Percentiles rank a stretch among this genome's conserved stretches.
Conservation (phyloP, 2,113 vertebrate species). For the Perca schrenkii region DNA sequence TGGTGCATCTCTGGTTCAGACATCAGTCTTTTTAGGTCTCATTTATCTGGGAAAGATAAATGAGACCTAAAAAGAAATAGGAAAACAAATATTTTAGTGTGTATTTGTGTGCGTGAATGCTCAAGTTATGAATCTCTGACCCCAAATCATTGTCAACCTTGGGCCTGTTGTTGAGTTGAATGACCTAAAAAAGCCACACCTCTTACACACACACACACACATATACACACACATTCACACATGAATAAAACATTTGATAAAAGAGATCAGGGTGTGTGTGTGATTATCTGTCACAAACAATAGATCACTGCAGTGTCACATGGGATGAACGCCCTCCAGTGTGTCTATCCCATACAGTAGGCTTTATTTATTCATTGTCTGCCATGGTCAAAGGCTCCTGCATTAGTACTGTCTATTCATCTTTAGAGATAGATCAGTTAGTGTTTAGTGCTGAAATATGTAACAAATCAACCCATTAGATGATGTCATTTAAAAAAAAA, state of each 20-base stretch:
- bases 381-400: not conserved
- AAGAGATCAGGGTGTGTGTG: slow-evolving; percentile 61
- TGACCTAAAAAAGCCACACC: slow-evolving; percentile 56
- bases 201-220: slow-evolving; percentile 27
- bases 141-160: slow-evolving; percentile 24
- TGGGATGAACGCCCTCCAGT: slow-evolving; percentile 32
- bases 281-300: slow-evolving; percentile 60
- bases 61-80: no score
- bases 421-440: not conserved
- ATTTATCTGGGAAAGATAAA: not conserved
- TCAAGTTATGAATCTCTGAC: slow-evolving; percentile 9
- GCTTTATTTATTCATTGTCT: slow-evolving; percentile 39
- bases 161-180: slow-evolving; percentile 37
- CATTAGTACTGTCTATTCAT: not conserved
- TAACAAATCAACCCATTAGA: not conserved
- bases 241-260: slow-evolving; percentile 53
- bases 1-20: not conserved
- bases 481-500: not conserved
- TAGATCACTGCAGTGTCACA: slow-evolving; percentile 42
- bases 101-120: not conserved
- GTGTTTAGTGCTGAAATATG: not conserved
- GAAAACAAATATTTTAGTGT: slow-evolving; percentile 24
- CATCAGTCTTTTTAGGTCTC: not conserved
- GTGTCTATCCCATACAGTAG: not conserved
- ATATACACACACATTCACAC: not conserved